phyloP scores from a whole-genome alignment of 2,113 vertebrate genomes.

The Atrichornis clamosus region DNA sequence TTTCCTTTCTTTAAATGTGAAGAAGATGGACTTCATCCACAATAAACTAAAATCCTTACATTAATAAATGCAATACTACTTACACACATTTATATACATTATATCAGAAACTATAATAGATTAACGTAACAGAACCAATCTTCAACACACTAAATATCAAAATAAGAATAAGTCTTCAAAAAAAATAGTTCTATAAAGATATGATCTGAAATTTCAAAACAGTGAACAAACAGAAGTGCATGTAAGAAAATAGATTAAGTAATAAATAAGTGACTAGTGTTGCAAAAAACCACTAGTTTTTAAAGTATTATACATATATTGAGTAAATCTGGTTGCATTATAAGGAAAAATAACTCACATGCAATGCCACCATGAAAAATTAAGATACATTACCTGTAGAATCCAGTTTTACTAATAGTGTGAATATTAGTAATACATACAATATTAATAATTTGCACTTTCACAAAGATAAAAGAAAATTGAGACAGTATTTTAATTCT shows the following conservation, averaged over 20 bases:
- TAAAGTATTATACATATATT: neutral
- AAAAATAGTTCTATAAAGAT: neutral
- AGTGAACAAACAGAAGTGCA: neutral
- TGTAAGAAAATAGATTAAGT: neutral
- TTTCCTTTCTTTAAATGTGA: neutral
- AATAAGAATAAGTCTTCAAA: neutral
- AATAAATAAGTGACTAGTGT: neutral
- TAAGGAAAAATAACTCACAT: neutral
- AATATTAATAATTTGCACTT: neutral
- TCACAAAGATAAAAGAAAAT: neutral
- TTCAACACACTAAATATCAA: neutral
- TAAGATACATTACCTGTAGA: neutral
- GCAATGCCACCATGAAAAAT: neutral
- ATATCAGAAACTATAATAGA: neutral
- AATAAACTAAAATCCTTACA: neutral
- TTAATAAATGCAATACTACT: neutral
- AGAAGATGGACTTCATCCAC: neutral
- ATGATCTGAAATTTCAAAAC: neutral
- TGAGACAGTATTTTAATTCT: neutral
- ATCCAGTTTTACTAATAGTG: neutral
- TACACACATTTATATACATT: neutral
- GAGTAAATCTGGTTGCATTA: neutral
- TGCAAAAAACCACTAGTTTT: neutral
- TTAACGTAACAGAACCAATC: neutral
- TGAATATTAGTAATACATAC: neutral